These are phyloP conservation scores for Tenrec ecaudatus DNA, from an alignment of 2,113 vertebrate genomes.

Conservation along the genomic window DNA sequence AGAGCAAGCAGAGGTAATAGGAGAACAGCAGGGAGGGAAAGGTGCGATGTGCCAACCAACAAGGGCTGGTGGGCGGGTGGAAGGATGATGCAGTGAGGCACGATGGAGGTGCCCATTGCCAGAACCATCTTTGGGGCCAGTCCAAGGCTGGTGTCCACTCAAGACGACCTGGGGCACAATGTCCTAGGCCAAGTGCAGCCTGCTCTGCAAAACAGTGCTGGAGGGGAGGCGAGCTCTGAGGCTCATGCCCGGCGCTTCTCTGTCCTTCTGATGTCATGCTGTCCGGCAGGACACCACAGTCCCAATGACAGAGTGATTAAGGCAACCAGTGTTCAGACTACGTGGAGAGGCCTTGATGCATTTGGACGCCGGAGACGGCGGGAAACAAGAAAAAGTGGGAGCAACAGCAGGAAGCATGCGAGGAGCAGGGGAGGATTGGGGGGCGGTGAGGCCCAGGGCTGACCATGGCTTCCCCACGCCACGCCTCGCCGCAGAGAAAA, in stretches of 20 bases:
- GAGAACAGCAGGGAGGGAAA: background rate
- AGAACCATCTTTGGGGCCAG: too few species aligned
- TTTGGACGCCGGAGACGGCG: background rate
- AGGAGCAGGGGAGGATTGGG: too few species aligned
- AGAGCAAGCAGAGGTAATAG: slow-evolving; percentile 61
- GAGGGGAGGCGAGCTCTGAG: background rate
- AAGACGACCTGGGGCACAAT: slow-evolving; percentile 31
- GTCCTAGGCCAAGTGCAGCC: slow-evolving; percentile 47
- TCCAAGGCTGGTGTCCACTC: slow-evolving; percentile 12
- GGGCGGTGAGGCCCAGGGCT: too few species aligned
- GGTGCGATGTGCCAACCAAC: too few species aligned
- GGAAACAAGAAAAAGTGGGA: background rate
- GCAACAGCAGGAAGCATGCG: background rate
- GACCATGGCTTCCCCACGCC: too few species aligned
- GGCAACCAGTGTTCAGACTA: slow-evolving; percentile 80
- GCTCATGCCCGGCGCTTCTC: background rate
- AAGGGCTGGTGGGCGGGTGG: too few species aligned
- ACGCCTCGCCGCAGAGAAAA: too few species aligned
- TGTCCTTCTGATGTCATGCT: background rate
- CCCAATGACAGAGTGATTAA: slow-evolving; percentile 68
- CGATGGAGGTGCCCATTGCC: too few species aligned
- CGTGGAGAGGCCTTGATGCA: slow-evolving; percentile 41
- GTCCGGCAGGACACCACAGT: slow-evolving; percentile 14
- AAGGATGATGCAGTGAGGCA: too few species aligned
- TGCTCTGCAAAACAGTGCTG: slow-evolving; percentile 48